These are phyloP conservation scores for Eira barbara DNA, from an alignment of 2,113 vertebrate species.

Conservation along the genomic window DNA sequence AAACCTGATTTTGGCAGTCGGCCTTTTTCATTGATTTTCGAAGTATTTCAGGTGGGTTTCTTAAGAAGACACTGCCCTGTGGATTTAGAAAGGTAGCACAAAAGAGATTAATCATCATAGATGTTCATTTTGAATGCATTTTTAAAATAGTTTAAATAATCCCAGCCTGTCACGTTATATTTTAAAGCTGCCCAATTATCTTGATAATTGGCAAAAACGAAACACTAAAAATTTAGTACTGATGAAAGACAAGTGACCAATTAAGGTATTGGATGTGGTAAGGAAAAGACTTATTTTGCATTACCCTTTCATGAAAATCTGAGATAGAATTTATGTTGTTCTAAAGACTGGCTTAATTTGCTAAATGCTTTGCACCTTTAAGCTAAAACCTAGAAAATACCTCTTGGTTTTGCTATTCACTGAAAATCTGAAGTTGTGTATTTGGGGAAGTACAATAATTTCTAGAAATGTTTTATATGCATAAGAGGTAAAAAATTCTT, in stretches of 20 bases:
- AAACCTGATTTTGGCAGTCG: neutral
- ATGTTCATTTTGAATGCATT: slow-evolving; percentile 20
- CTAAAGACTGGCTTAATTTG: neutral
- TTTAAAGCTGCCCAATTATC: slow-evolving; percentile 16
- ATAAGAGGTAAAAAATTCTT: neutral
- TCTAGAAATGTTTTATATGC: neutral
- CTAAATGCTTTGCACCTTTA: neutral
- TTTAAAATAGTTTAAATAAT: slow-evolving; percentile 34
- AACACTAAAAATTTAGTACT: neutral
- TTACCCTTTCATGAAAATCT: neutral
- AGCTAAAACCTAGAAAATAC: neutral
- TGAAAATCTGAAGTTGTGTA: neutral
- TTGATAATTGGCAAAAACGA: neutral
- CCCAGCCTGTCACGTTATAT: neutral
- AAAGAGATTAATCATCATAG: neutral
- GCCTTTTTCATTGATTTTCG: neutral
- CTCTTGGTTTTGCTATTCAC: neutral
- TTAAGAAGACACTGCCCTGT: neutral
- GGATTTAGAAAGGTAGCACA: neutral
- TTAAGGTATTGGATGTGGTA: neutral
- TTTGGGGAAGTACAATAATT: neutral
- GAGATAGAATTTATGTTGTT: neutral
- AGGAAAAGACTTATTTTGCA: neutral
- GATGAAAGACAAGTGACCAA: neutral
- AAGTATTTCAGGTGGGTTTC: neutral